These are phyloP conservation scores for Collichthys lucidus DNA, from an alignment of 2,113 vertebrate species.

Conservation along the genomic window DNA sequence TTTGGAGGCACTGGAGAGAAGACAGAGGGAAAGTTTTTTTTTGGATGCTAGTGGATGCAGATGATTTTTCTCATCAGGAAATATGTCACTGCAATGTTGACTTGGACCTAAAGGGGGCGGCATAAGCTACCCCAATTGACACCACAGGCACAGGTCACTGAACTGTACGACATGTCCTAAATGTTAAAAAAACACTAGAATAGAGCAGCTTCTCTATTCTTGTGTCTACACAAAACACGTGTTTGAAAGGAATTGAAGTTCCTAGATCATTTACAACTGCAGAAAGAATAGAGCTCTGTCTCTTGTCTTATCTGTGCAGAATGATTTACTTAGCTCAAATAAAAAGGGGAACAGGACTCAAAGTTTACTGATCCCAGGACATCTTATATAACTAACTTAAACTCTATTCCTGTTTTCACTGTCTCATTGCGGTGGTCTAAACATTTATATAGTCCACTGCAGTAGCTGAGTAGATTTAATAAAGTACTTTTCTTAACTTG, in stretches of 20 bases:
- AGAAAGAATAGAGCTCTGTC: conserved; percentile 16
- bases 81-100: conserved; percentile 18
- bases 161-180: not conserved
- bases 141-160: not conserved
- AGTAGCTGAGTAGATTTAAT: not conserved
- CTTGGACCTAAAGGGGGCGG: conserved; percentile 70
- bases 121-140: conserved; percentile 10
- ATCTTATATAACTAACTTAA: conserved; percentile 23
- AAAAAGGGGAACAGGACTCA: conserved; percentile 40
- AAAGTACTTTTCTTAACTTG: too few species aligned
- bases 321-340: conserved; percentile 66
- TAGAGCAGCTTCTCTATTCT: not conserved
- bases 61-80: not conserved
- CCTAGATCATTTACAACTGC: conserved; percentile 5
- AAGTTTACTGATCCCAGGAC: conserved; percentile 21
- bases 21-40: not conserved
- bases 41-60: not conserved
- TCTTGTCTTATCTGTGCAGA: conserved; percentile 37
- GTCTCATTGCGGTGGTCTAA: not conserved
- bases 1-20: conserved; percentile 93
- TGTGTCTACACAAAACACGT: not conserved
- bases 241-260: not conserved
- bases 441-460: not conserved
- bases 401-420: conserved; percentile 27
- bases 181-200: not conserved